Conservation (phyloP, 2,113 vertebrate species). For the Mesitornis unicolor region DNA sequence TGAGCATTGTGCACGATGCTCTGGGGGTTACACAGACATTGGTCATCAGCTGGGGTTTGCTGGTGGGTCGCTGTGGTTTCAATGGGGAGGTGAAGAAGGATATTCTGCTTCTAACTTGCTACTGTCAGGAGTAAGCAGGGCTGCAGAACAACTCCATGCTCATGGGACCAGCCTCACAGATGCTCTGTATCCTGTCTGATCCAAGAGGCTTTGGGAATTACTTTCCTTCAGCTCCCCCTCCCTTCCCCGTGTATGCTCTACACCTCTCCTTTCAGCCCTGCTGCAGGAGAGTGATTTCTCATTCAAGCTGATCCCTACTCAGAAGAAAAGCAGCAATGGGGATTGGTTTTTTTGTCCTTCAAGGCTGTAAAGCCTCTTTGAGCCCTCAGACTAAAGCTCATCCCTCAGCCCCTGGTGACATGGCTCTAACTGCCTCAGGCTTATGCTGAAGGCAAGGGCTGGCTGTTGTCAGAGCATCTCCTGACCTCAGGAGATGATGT, state of each 20-base stretch:
- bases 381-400: neutral
- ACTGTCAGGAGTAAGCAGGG: neutral
- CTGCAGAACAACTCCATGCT: neutral
- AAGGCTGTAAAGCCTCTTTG: neutral
- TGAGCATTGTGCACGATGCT: rapidly evolving
- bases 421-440: neutral
- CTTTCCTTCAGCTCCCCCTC: neutral
- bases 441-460: neutral
- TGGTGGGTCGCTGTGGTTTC: neutral
- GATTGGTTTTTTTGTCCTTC: neutral
- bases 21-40: rapidly evolving
- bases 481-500: neutral
- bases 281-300: neutral
- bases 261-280: neutral
- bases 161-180: rapidly evolving
- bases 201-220: neutral
- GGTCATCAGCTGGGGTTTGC: neutral
- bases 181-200: neutral
- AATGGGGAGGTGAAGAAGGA: too few species aligned
- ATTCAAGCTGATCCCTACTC: neutral
- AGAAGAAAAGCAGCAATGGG: neutral
- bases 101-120: neutral
- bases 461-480: neutral
- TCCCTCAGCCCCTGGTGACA: neutral
- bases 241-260: too few species aligned